Conservation (phyloP, 2,797 vertebrate genomes). For the Sandelia bainsii region DNA sequence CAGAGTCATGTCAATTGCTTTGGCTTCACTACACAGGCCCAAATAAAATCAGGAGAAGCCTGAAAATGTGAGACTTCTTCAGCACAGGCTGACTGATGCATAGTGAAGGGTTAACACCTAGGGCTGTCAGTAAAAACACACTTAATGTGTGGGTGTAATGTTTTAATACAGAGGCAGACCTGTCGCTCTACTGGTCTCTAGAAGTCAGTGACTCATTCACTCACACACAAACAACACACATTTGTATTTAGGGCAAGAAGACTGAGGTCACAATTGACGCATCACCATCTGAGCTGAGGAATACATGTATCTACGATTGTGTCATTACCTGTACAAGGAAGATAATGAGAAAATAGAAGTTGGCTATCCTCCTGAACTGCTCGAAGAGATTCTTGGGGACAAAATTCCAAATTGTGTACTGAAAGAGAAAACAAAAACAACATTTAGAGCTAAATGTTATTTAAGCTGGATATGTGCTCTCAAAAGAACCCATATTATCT, state of each 20-base stretch:
- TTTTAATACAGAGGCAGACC: conserved; percentile 49
- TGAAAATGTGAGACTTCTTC: conserved; percentile 52
- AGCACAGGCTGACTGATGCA: conserved; percentile 51
- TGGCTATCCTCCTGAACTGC: conserved; percentile 98
- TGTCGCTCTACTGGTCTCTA: conserved; percentile 27
- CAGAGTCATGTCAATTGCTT: conserved; percentile 52
- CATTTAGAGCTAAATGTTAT: background rate
- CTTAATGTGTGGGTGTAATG: conserved; percentile 47
- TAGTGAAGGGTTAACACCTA: conserved; percentile 45
- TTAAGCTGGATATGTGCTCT: too few species aligned
- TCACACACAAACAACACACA: background rate
- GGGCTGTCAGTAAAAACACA: conserved; percentile 44
- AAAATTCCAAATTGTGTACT: conserved; percentile 99
- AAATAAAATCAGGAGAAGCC: conserved; percentile 51
- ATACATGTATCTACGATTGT: conserved; percentile 12
- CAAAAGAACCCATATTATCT: too few species aligned
- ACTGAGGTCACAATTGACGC: conserved; percentile 33
- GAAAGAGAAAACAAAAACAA: conserved; percentile 55
- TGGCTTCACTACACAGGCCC: conserved; percentile 51
- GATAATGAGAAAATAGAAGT: conserved; percentile 99
- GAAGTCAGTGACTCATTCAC: conserved; percentile 57
- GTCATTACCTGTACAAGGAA: conserved; percentile 97
- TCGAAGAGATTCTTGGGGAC: conserved; percentile 99
- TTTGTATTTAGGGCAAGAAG: conserved; percentile 34
- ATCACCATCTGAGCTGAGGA: conserved; percentile 16